phyloP scores from a whole-genome alignment of 1,140 invertebrate species.

The Aricia agestis region DNA sequence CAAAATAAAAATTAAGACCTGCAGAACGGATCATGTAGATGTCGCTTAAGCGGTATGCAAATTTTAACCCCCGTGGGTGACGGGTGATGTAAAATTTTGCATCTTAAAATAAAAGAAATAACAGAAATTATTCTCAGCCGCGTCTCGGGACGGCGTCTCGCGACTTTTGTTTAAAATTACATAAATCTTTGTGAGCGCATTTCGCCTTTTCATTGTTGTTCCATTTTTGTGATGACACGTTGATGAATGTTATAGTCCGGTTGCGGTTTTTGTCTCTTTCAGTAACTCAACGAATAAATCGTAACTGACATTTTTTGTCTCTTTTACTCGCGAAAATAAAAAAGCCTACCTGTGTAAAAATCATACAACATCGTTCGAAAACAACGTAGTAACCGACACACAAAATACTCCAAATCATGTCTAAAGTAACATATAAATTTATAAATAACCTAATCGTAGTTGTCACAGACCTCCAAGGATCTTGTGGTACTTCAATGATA shows the following conservation, averaged over 20 bases:
- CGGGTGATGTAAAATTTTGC: conserved; percentile 7
- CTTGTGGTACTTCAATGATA: too few relatives aligned
- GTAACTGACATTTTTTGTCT: too few relatives aligned
- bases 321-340: too few relatives aligned
- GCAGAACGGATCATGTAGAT: neutral
- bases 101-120: conserved; percentile 4
- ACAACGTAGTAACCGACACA: too few relatives aligned
- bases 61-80: conserved; percentile 1
- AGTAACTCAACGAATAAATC: too few relatives aligned
- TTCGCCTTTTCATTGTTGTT: neutral
- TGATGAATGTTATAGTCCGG: neutral
- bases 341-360: too few relatives aligned
- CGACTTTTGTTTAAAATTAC: conserved; percentile 11
- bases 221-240: neutral
- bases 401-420: too few relatives aligned
- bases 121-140: conserved; percentile 9
- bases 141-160: neutral
- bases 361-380: too few relatives aligned
- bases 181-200: neutral
- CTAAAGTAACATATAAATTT: too few relatives aligned
- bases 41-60: neutral
- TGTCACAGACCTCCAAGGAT: too few relatives aligned
- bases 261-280: too few relatives aligned
- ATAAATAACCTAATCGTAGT: too few relatives aligned
- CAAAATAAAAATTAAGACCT: neutral